Evolutionary conservation across 2,888 invertebrate genomes (phyloP), one percentile per base, ranked within the genome.

Genomic region (Aleiodes testaceus): DNA sequence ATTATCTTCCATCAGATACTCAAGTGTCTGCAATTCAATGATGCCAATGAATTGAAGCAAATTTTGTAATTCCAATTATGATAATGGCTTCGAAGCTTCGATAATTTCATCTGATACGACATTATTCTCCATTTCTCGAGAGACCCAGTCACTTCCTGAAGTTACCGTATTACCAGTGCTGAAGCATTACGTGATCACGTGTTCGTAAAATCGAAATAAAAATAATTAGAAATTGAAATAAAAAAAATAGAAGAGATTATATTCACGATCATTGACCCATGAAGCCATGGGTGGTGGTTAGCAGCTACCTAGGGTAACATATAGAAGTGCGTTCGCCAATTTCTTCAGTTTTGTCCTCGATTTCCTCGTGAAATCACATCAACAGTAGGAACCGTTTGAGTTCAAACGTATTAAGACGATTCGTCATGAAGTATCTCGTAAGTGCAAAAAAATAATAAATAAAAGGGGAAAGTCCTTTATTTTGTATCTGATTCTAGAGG

Each of bases 311-410:
- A 55, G 74, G 75, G 50, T 52, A 66, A 83, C 85, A 85, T 86
- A 86, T 85, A 86, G 85, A 84, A 85, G 85, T 81, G 84, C 81
- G 72, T 80, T 70, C 79, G 80, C 79, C 75, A 81, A 79, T 36
- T 42, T 6, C 11, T 30, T 18, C 59, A 59, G 59, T 59, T 74
- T 77, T 74, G 77, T 70, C 69, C 80, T 78, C 85, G 86, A 85
- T 86, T 85, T 82, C 77, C 77, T 76, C 79, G 75, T 36, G 59
- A 36, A 42, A 59, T 59, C 36, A 12, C 36, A 55, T 18, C 14
- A 42, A 36, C 42, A 9, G 42, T 81, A 68, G 42, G 45, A 36
- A 47, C 11, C 30, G 47, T 66, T 30, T 50, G 11, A 59, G 30
- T 50, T 16, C n/a, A 44, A 18, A 69, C 9, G 1, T 36, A 12